These are phyloP conservation scores for Pyrrhura leucotis DNA, from an alignment of 2,797 vertebrate species.

Conservation along the genomic window DNA sequence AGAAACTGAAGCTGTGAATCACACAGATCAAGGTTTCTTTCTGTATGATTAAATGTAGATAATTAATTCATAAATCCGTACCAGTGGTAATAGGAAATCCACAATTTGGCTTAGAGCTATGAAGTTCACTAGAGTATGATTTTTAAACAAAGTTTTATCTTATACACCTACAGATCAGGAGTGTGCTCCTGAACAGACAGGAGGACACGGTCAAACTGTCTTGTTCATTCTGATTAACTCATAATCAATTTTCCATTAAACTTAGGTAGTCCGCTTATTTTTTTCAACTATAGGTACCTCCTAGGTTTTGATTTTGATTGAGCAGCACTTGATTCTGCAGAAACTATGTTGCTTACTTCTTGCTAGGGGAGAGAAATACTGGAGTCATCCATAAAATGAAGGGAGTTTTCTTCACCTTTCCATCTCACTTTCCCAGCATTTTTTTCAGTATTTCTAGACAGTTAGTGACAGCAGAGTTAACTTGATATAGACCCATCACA, in stretches of 20 bases:
- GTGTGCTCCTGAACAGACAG: not conserved
- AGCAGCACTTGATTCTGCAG: not conserved
- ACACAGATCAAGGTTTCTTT: not conserved
- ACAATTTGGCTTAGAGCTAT: not conserved
- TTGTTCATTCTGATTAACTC: not conserved
- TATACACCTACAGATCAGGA: not conserved
- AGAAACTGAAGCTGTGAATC: not conserved
- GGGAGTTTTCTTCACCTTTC: not conserved
- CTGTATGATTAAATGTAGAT: not conserved
- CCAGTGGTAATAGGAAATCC: not conserved
- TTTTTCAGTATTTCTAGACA: not conserved
- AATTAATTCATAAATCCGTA: not conserved
- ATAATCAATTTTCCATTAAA: not conserved
- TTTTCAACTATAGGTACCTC: not conserved
- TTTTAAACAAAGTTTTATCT: not conserved
- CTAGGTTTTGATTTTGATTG: not conserved
- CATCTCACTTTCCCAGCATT: not conserved
- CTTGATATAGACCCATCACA: not conserved
- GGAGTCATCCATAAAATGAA: not conserved
- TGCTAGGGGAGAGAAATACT: not conserved
- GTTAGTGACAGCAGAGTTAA: not conserved
- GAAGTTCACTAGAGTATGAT: not conserved
- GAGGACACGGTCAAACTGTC: not conserved
- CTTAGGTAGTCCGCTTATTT: not conserved
- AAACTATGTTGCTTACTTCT: not conserved